phyloP scores from a whole-genome alignment of 2,797 vertebrate species.

The Basileuterus tristriatus region DNA sequence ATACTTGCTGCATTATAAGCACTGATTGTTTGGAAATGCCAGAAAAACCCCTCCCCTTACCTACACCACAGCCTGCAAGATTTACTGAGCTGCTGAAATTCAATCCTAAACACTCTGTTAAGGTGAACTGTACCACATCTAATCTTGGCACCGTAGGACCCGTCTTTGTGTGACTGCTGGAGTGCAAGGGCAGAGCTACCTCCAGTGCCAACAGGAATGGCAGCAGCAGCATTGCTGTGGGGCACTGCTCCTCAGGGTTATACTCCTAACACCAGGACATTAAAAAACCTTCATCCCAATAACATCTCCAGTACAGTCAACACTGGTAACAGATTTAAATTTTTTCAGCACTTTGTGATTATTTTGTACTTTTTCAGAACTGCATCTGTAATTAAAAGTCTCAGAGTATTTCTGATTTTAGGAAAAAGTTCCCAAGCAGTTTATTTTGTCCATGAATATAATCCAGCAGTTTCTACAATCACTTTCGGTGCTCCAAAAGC shows the following conservation, averaged over 20 bases:
- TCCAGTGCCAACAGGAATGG: fast-evolving
- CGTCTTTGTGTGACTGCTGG: not conserved
- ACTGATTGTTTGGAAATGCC: not conserved
- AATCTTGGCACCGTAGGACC: not conserved
- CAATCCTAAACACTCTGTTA: not conserved
- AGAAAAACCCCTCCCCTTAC: not conserved
- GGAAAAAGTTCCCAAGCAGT: not conserved
- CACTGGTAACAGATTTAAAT: not conserved
- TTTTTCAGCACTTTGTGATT: not conserved
- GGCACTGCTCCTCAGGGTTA: not conserved
- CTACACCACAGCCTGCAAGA: not conserved
- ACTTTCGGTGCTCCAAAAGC: not conserved
- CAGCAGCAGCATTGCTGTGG: not conserved
- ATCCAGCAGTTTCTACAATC: not conserved
- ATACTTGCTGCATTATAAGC: not conserved
- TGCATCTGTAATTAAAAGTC: not conserved
- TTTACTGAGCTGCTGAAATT: not conserved
- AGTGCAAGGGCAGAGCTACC: not conserved
- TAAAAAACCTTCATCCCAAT: not conserved
- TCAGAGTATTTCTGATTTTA: not conserved
- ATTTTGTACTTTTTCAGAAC: not conserved
- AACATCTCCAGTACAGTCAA: not conserved
- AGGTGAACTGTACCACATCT: not conserved
- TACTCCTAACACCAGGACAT: not conserved
- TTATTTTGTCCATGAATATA: not conserved